phyloP scores from a whole-genome alignment of 2,888 invertebrate species.

The Trissoscelio sp. region DNA sequence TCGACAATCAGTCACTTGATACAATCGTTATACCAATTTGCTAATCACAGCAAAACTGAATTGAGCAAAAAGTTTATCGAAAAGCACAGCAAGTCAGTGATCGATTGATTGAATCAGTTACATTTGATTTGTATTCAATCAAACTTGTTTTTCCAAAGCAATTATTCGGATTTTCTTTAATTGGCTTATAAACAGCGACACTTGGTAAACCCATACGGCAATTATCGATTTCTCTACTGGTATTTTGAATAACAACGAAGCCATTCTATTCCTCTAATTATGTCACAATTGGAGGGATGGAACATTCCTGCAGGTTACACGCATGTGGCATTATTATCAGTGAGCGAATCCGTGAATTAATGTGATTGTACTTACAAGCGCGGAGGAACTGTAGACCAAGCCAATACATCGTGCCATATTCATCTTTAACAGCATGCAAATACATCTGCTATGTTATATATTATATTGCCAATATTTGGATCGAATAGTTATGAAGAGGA shows the following conservation, averaged over 20 bases:
- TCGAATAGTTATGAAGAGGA: not conserved
- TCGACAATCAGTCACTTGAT: not conserved
- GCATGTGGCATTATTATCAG: constrained; percentile 24
- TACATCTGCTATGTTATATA: constrained; percentile 8
- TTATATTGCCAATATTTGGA: not conserved
- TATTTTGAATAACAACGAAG: constrained; percentile 8
- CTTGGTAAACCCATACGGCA: not conserved
- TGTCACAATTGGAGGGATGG: constrained; percentile 30
- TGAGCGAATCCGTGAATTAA: constrained; percentile 30
- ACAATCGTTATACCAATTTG: too few relatives aligned
- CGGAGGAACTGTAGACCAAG: constrained; percentile 3
- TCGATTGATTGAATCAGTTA: too few relatives aligned
- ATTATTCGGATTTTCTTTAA: not conserved
- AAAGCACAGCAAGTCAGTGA: too few relatives aligned
- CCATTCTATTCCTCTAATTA: constrained; percentile 29
- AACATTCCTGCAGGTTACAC: constrained; percentile 10
- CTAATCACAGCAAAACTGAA: too few relatives aligned
- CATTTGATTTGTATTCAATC: not conserved
- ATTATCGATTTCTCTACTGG: constrained; percentile 36
- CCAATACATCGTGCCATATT: constrained; percentile 9
- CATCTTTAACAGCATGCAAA: constrained; percentile 15
- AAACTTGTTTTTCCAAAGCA: not conserved
- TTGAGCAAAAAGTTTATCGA: too few relatives aligned
- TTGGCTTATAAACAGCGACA: constrained; percentile 6
- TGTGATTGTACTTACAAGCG: constrained; percentile 19